A percentile compares a stretch with the other conserved stretches of the same genome.
Evolutionary conservation across 2,888 invertebrate species (phyloP).

Genomic region (Thecocarcelia acutangulata): DNA sequence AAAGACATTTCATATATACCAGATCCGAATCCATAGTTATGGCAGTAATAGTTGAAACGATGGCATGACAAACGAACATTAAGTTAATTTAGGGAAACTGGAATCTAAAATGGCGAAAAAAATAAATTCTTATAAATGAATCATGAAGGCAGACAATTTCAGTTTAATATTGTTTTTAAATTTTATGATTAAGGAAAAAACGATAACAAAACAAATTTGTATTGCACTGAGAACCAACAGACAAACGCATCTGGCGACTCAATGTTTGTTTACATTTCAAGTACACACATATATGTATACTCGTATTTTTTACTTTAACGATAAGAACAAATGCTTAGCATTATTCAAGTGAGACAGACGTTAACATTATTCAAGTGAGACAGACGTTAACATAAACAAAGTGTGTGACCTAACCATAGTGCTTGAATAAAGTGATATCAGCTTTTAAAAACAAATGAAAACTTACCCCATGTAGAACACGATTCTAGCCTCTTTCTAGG

Average conservation of each 20-base stretch:
- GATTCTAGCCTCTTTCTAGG: not conserved
- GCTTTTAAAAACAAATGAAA: conserved; percentile 2
- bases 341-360: not conserved
- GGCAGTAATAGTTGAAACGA: not conserved
- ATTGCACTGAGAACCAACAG: conserved; percentile 3
- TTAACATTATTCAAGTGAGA: conserved; percentile 9
- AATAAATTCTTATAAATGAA: not conserved
- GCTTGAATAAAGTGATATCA: not conserved
- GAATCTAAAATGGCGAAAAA: conserved; percentile 2
- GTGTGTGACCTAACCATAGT: not conserved
- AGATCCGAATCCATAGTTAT: conserved; percentile 45
- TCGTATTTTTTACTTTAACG: conserved; percentile 11
- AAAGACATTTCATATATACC: conserved; percentile 62
- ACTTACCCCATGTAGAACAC: conserved; percentile 34
- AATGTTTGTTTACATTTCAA: conserved; percentile 27
- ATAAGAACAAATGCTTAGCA: conserved; percentile 23
- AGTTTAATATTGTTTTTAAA: too few relatives aligned
- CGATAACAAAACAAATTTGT: too few relatives aligned
- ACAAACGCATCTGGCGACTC: not conserved
- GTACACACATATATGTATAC: not conserved
- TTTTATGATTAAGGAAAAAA: too few relatives aligned
- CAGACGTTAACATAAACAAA: not conserved
- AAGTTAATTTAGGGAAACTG: too few relatives aligned
- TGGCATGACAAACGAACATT: not conserved
- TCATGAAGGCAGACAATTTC: too few relatives aligned